phyloP scores from a whole-genome alignment of 1,140 invertebrate genomes.

The Chironomus tepperi region DNA sequence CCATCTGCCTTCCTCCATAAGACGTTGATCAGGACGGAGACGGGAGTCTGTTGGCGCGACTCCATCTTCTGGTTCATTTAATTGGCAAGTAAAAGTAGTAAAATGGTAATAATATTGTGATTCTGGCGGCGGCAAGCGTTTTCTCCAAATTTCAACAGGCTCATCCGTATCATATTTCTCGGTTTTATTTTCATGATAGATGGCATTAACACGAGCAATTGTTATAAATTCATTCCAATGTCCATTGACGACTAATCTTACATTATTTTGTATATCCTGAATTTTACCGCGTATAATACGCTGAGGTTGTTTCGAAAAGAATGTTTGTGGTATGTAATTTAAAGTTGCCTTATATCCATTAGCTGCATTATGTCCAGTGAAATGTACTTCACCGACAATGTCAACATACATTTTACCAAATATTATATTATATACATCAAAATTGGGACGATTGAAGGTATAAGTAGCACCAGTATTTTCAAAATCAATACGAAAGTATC shows the following conservation, averaged over 20 bases:
- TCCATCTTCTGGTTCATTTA: constrained; percentile 85
- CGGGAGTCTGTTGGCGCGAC: constrained; percentile 92
- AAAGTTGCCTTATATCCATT: neutral
- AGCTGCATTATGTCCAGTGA: neutral
- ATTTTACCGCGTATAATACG: neutral
- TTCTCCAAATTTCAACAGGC: neutral
- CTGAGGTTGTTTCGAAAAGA: neutral
- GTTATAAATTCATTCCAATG: neutral
- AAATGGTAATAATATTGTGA: constrained; percentile 77
- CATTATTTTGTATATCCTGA: neutral
- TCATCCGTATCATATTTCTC: neutral
- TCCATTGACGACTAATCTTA: neutral
- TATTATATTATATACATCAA: neutral
- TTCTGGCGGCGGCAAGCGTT: neutral
- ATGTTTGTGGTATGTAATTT: neutral
- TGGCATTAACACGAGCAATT: neutral
- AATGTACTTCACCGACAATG: neutral
- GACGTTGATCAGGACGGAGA: constrained; percentile 79
- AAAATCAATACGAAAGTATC: neutral
- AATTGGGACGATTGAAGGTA: constrained; percentile 1
- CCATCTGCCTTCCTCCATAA: constrained; percentile 93
- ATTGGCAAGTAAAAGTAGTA: constrained; percentile 81
- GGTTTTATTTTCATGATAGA: neutral
- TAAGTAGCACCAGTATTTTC: neutral
- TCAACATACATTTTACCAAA: constrained; percentile 9